Percentiles rank a stretch among this genome's conserved stretches.
Evolutionary conservation across 2,888 invertebrate genomes (phyloP).

Genomic region (Tenthredo notha): DNA sequence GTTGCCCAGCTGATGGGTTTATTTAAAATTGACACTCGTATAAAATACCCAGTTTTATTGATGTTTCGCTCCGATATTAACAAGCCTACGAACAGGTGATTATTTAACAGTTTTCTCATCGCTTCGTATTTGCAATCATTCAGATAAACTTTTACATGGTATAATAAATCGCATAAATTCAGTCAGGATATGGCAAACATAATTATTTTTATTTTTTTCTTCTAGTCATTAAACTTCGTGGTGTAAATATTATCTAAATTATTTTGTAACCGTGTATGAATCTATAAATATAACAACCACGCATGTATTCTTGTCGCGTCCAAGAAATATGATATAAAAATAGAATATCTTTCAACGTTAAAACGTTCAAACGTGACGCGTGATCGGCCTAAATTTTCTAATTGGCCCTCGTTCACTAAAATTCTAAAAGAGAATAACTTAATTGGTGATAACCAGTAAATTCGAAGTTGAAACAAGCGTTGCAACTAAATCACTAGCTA

Average conservation of each 20-base stretch:
- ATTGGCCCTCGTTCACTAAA: neutral
- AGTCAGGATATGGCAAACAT: neutral
- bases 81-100: neutral
- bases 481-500: constrained; percentile 21
- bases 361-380: constrained; percentile 3
- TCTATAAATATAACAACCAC: neutral
- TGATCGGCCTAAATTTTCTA: neutral
- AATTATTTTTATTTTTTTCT: neutral
- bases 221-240: neutral
- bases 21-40: neutral
- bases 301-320: neutral
- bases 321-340: constrained; percentile 33
- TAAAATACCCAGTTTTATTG: neutral
- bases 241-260: neutral
- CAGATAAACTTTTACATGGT: neutral
- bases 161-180: neutral
- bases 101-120: neutral
- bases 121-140: neutral
- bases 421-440: neutral
- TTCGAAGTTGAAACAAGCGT: constrained; percentile 14
- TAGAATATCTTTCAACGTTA: constrained; percentile 30
- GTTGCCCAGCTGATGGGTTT: neutral
- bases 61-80: neutral
- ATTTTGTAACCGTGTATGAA: neutral
- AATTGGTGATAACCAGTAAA: constrained; percentile 23